Evolutionary conservation across 1,140 invertebrate species (phyloP), one percentile per base, ranked within the genome.

Genomic region (Stegodyphus mimosarum): DNA sequence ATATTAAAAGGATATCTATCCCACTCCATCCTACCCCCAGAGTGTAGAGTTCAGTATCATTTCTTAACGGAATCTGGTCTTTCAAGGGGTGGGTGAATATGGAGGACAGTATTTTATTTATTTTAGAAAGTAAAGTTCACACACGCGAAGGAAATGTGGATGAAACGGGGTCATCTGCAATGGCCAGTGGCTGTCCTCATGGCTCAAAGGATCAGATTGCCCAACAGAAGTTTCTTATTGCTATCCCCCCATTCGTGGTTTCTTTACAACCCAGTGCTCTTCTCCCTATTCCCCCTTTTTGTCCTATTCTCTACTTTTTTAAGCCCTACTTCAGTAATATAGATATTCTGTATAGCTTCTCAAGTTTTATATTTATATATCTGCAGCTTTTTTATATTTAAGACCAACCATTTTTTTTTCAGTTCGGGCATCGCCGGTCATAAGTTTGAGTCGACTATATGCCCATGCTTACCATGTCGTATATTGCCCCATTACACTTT

Each of bases 401-500:
- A 81, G 70, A 81, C 74, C 63, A 50, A 83, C 71, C 60, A 67
- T 67, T 83, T 83, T 83, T 79, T 77, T 60, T 83, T 83, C 80
- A 64, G 70, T 83, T 81, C 53, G 70, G 71, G 78, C 67, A 52
- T 81, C 7, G 7, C 60, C 64, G 70, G 70, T 83, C 80, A 83
- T 83, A 83, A 83, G 70, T 83, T 83, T 76, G 51, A 84, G 64
- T 84, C 63, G 72, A 84, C 81, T 84, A 69, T 70, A 76, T 67
- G 63, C 72, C 81, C 73, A 60, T 70, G 81, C 73, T 84, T 69
- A 76, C 81, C 80, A 74, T 73, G 71, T 67, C 72, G 55, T 84
- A 75, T 84, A 84, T 76, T 84, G 81, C 81, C 50, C 81, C 81
- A 84, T 84, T 84, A 84, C 81, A 75, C 73, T 84, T 74, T 83